phyloP scores from a whole-genome alignment of 1,140 invertebrate genomes.

The Phenacoccus solenopsis region DNA sequence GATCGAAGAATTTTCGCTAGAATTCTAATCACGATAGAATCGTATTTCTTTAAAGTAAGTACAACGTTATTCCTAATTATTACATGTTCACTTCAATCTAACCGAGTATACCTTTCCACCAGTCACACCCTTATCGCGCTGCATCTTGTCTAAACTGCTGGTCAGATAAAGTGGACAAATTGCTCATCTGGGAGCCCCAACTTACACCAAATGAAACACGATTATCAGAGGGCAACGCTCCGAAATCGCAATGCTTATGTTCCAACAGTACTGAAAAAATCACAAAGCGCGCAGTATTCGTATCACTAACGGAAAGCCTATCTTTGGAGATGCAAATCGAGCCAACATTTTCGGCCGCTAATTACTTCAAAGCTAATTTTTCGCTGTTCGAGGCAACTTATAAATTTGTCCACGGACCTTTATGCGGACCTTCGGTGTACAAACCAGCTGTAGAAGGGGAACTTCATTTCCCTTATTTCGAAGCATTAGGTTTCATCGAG shows the following conservation, averaged over 20 bases:
- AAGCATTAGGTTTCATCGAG: constrained; percentile 53
- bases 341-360: constrained; percentile 61
- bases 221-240: neutral
- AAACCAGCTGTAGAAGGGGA: constrained; percentile 52
- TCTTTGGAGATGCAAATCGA: constrained; percentile 69
- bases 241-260: neutral
- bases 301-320: constrained; percentile 42
- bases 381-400: constrained; percentile 72
- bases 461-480: constrained; percentile 17
- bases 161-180: constrained; percentile 66
- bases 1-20: constrained; percentile 63
- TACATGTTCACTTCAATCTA: no score
- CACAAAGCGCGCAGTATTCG: constrained; percentile 18
- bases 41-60: constrained; percentile 51
- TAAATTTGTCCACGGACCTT: constrained; percentile 73
- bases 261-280: neutral
- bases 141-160: constrained; percentile 68
- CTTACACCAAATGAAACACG: neutral
- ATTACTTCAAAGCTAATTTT: constrained; percentile 70
- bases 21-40: constrained; percentile 57
- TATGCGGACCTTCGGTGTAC: constrained; percentile 68
- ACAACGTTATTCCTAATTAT: neutral
- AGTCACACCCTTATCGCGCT: constrained; percentile 59
- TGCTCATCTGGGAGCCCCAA: constrained; percentile 51
- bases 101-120: constrained; percentile 33